Conservation (phyloP, 2,888 invertebrate genomes). For the Fabriciana adippe region DNA sequence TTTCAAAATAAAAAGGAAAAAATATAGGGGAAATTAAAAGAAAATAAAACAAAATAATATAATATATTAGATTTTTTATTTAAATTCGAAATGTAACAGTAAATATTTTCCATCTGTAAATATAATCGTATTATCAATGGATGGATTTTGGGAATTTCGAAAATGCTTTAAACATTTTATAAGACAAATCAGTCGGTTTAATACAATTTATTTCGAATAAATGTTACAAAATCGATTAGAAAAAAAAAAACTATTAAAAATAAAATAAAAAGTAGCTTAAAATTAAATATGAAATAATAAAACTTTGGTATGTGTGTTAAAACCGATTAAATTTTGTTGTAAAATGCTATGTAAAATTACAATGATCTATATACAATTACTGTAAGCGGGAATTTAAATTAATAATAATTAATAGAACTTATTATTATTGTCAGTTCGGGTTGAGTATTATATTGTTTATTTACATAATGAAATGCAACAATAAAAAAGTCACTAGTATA, state of each 20-base stretch:
- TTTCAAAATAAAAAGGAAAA: constrained; percentile 40
- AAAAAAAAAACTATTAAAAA: constrained; percentile 53
- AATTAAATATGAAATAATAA: constrained; percentile 76
- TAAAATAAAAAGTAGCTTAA: constrained; percentile 68
- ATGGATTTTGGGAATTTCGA: constrained; percentile 65
- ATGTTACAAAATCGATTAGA: constrained; percentile 61
- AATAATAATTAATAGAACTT: constrained; percentile 68
- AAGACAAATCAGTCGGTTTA: constrained; percentile 40
- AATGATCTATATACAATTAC: constrained; percentile 70
- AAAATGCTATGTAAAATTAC: constrained; percentile 69
- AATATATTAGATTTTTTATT: constrained; percentile 64
- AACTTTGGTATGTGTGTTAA: constrained; percentile 82
- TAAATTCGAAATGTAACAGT: constrained; percentile 79
- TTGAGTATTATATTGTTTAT: constrained; percentile 63
- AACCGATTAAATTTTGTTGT: constrained; percentile 78
- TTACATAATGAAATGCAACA: constrained; percentile 42
- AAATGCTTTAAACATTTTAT: constrained; percentile 44
- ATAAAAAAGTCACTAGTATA: constrained; percentile 28
- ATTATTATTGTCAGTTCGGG: constrained; percentile 81
- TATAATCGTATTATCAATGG: constrained; percentile 76
- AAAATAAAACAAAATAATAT: constrained; percentile 67
- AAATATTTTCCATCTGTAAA: constrained; percentile 64
- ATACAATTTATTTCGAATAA: constrained; percentile 34
- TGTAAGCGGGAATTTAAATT: constrained; percentile 63
- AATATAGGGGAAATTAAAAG: constrained; percentile 47